These are phyloP conservation scores for Varecia variegata DNA, from an alignment of 2,797 vertebrate genomes.

Conservation along the genomic window DNA sequence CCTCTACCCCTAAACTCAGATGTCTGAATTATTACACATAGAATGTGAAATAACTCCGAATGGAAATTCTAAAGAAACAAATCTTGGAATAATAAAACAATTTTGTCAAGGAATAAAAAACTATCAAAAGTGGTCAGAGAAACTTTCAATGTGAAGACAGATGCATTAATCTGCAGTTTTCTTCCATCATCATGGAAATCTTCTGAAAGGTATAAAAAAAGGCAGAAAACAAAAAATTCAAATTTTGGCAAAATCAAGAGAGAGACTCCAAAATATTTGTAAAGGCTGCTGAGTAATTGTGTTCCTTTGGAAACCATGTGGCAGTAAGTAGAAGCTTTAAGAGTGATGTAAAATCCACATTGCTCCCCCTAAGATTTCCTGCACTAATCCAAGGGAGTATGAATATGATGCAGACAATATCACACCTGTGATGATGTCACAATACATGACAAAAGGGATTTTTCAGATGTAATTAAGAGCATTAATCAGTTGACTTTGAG, in stretches of 20 bases:
- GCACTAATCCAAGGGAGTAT: not conserved
- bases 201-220: not conserved
- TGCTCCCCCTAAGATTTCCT: not conserved
- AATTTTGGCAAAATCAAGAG: not conserved
- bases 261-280: not conserved
- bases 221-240: not conserved
- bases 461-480: not conserved
- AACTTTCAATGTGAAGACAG: not conserved
- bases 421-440: not conserved
- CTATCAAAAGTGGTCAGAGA: constrained; percentile 4
- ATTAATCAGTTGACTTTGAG: constrained; percentile 1
- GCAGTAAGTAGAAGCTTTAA: not conserved
- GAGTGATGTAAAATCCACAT: not conserved
- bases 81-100: not conserved
- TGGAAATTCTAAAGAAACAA: constrained; percentile 24
- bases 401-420: not conserved
- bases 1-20: not conserved
- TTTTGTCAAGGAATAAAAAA: not conserved
- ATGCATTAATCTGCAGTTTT: not conserved
- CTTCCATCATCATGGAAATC: not conserved
- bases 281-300: not conserved
- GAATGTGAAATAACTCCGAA: not conserved
- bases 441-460: not conserved
- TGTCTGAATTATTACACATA: constrained; percentile 18
- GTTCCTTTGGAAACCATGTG: not conserved